Evolutionary conservation across 2,888 invertebrate genomes (phyloP).

Genomic region (Lampropteryx suffumata): DNA sequence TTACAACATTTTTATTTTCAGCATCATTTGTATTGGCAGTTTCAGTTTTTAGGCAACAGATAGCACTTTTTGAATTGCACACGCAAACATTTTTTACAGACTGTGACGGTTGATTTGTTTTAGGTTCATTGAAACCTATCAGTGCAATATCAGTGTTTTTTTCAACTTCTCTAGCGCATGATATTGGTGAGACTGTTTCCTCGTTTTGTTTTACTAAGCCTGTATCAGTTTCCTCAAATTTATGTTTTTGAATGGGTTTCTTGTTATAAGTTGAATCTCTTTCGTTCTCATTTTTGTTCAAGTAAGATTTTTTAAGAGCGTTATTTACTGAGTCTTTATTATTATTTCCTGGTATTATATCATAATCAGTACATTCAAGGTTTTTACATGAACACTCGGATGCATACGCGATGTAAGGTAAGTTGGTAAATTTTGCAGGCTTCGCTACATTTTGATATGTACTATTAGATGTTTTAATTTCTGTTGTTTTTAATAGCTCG

Average conservation of each 20-base stretch:
- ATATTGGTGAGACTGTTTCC: not conserved
- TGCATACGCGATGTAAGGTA: constrained; percentile 20
- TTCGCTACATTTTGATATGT: not conserved
- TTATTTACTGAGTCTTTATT: not conserved
- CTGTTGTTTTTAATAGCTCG: constrained; percentile 8
- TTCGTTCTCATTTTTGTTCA: not conserved
- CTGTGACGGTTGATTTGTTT: not conserved
- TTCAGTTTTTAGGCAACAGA: constrained; percentile 4
- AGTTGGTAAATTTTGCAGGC: constrained; percentile 4
- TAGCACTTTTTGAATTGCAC: not conserved
- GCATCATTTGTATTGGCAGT: not conserved
- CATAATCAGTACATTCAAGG: constrained; percentile 16
- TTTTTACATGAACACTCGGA: constrained; percentile 14
- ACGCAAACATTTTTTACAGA: not conserved
- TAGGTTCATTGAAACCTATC: not conserved
- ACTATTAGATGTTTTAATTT: not conserved
- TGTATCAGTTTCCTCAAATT: not conserved
- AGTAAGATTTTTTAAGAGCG: not conserved
- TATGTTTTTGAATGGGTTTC: not conserved
- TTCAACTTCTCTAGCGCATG: not conserved
- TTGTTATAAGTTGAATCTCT: not conserved
- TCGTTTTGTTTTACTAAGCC: not conserved
- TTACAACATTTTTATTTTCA: not conserved
- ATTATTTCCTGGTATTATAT: not conserved
- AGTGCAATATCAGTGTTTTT: not conserved